These are phyloP conservation scores for Phalacrocorax pelagicus DNA, from an alignment of 2,113 vertebrate species.

Conservation along the genomic window DNA sequence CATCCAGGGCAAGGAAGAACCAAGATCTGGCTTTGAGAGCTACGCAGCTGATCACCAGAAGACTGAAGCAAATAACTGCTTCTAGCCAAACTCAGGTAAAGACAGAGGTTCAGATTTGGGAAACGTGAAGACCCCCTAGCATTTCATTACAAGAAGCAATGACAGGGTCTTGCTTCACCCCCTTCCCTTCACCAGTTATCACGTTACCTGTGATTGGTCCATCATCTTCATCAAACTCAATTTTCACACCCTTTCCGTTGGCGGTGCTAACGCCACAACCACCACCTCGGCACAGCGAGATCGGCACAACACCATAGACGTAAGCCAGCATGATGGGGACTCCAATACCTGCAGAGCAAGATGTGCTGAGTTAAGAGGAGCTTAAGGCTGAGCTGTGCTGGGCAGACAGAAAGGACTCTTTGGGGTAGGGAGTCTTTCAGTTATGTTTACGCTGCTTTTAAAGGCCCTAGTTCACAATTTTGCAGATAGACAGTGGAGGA, in stretches of 20 bases:
- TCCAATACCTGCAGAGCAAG: conserved; percentile 85
- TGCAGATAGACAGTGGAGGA: neutral
- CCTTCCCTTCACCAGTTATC: neutral
- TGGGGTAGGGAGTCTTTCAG: neutral
- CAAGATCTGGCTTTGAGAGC: neutral
- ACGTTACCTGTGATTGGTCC: conserved; percentile 93
- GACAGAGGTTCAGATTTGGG: neutral
- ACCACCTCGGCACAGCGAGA: conserved; percentile 94
- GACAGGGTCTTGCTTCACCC: neutral
- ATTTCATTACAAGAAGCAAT: neutral
- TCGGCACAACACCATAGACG: conserved; percentile 95
- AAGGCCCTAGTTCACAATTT: neutral
- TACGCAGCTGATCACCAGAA: neutral
- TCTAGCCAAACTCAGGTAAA: neutral
- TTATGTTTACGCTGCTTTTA: neutral
- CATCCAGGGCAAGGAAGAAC: too few relatives aligned
- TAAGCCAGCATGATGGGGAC: conserved; percentile 99
- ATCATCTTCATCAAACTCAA: conserved; percentile 97
- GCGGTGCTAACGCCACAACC: conserved; percentile 96
- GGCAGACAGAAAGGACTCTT: neutral
- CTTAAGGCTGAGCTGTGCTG: neutral
- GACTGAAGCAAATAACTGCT: neutral
- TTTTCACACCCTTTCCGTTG: conserved; percentile 93
- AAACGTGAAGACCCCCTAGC: neutral
- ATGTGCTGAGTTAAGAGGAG: neutral